These are phyloP conservation scores for Apogon talboti DNA, from an alignment of 2,797 vertebrate genomes.

Conservation along the genomic window DNA sequence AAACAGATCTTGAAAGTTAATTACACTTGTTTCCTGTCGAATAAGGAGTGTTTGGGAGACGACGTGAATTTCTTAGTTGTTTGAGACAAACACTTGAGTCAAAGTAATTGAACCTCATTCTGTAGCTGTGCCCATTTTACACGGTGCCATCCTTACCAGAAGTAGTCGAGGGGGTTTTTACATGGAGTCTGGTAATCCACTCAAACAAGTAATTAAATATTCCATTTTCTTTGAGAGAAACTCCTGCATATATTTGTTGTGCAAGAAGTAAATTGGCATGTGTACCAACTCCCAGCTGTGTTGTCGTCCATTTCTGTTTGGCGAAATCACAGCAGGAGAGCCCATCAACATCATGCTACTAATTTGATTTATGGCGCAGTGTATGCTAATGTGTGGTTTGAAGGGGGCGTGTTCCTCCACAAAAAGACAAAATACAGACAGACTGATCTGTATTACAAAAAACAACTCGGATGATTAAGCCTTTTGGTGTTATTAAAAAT, in stretches of 20 bases:
- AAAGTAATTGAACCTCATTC: constrained; percentile 43
- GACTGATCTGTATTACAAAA: constrained; percentile 31
- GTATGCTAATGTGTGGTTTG: constrained; percentile 57
- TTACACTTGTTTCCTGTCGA: constrained; percentile 23
- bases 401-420: constrained; percentile 24
- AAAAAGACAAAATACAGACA: constrained; percentile 21
- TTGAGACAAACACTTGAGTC: constrained; percentile 52
- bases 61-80: constrained; percentile 38
- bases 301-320: constrained; percentile 60
- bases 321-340: constrained; percentile 62
- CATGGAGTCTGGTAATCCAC: constrained; percentile 51
- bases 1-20: constrained; percentile 19
- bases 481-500: constrained; percentile 20
- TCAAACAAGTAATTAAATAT: constrained; percentile 72
- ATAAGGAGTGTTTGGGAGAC: constrained; percentile 45
- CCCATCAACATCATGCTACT: constrained; percentile 56
- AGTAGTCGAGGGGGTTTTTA: constrained; percentile 60
- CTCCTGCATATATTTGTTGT: constrained; percentile 69
- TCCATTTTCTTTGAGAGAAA: constrained; percentile 66
- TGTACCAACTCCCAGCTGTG: constrained; percentile 64
- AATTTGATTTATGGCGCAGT: constrained; percentile 63
- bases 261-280: constrained; percentile 61
- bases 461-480: constrained; percentile 44
- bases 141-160: constrained; percentile 32
- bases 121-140: constrained; percentile 16